phyloP scores from a whole-genome alignment of 2,113 vertebrate species.

The Dipodomys stephensi region DNA sequence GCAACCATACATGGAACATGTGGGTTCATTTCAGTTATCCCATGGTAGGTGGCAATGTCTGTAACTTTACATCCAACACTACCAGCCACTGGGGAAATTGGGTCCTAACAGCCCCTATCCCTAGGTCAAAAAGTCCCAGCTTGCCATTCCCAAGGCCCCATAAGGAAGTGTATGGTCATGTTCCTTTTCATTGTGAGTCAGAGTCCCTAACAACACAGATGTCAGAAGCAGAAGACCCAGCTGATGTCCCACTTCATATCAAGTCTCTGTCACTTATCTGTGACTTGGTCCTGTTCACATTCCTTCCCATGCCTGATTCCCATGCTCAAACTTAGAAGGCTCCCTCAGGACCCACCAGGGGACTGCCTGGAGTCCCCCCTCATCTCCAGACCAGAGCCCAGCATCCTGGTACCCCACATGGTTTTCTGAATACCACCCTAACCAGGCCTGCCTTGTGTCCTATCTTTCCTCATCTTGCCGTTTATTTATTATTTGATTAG shows the following conservation, averaged over 20 bases:
- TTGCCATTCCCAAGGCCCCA: background rate
- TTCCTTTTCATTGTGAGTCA: background rate
- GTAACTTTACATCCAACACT: background rate
- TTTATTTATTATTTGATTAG: background rate
- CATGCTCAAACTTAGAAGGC: background rate
- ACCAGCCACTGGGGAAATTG: background rate
- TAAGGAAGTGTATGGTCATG: background rate
- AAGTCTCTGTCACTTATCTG: rapidly evolving
- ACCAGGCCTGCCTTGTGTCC: background rate
- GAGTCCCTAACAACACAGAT: background rate
- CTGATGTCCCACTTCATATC: too few species aligned
- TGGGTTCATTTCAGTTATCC: background rate
- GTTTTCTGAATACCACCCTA: background rate
- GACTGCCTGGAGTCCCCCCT: background rate
- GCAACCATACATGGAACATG: background rate
- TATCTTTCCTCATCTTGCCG: background rate
- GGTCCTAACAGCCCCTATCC: background rate
- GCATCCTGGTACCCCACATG: background rate
- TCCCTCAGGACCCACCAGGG: background rate
- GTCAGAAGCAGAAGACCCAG: background rate
- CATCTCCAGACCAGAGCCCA: background rate
- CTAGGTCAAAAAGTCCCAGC: background rate
- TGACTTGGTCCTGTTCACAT: background rate
- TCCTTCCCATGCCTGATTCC: background rate
- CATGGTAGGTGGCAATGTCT: background rate